Conservation (phyloP, 2,113 vertebrate species). For the Leptosomus discolor region DNA sequence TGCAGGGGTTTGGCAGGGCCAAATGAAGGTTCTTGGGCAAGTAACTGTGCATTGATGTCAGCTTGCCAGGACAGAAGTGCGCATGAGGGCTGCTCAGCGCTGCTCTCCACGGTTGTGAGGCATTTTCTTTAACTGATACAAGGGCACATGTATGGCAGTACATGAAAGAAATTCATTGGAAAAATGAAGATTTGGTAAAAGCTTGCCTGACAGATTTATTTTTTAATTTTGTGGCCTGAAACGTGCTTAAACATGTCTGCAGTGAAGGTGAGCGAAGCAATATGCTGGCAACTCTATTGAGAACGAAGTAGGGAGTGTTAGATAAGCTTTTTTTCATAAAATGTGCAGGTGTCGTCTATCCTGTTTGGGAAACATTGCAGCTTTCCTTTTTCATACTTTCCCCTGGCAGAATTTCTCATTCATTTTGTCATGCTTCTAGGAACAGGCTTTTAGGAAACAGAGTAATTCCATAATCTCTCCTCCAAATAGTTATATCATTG, state of each 20-base stretch:
- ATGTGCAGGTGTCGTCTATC: neutral
- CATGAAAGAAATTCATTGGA: neutral
- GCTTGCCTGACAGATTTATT: neutral
- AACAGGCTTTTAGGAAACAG: neutral
- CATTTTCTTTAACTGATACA: neutral
- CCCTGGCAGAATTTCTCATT: neutral
- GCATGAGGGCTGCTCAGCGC: neutral
- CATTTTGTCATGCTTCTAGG: neutral
- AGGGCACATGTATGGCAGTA: neutral
- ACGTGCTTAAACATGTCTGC: neutral
- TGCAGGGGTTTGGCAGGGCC: neutral
- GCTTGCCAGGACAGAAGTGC: neutral
- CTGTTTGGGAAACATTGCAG: neutral
- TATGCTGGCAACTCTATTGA: neutral
- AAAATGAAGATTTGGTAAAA: neutral
- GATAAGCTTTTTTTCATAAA: neutral
- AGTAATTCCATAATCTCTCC: neutral
- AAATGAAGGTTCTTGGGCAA: neutral
- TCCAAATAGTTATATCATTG: neutral
- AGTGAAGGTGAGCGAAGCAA: neutral
- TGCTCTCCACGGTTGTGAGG: neutral
- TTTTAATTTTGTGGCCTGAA: neutral
- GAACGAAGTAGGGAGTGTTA: neutral
- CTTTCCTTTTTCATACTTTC: neutral
- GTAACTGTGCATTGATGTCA: neutral